Evolutionary conservation across 2,113 vertebrate genomes (phyloP), one percentile per base, ranked within the genome.

Genomic region (Geothlypis trichas): DNA sequence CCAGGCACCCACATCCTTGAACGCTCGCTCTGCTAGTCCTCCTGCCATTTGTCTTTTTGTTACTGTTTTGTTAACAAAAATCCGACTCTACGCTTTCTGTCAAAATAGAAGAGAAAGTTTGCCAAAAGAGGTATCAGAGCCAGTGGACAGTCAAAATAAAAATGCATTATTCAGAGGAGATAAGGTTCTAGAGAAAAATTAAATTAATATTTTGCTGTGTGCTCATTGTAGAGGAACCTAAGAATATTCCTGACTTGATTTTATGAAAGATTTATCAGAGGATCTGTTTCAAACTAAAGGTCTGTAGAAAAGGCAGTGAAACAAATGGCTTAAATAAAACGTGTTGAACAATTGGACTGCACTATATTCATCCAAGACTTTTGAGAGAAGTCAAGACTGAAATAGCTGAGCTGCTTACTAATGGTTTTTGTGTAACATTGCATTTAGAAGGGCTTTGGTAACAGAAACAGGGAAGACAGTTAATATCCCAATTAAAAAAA

Each of bases 321-420:
- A 87, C 30, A 87, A 81, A 47, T 22, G 33, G 26, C 30, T 94
- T 35, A 86, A 82, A 67, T 69, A 68, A 77, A 88, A 79, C 58
- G 8, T 0, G 0, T 27, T n/a, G n/a, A 67, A 21, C 17, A n/a
- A 39, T 31, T 65, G 8, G 54, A 21, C n/a, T 58, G 39, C 12
- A 18, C 68, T 33, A 27, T 69, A 33, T 11, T 62, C 1, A 71
- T 66, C 51, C 20, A 54, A 67, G 76, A 37, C 44, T 69, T 84
- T 39, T 31, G n/a, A 39, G 20, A 66, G 68, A 63, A 93, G 54
- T 74, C 46, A 66, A 37, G 80, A 51, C 75, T 82, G 55, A 72
- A 89, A 51, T 33, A 87, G 69, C 65, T 67, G 77, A 84, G 14
- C 52, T 87, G 57, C 77, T 74, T 84, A 39, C 39, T 91, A 52